Evolutionary conservation across 2,797 vertebrate species (phyloP).

Genomic region (Syngnathus rostellatus): DNA sequence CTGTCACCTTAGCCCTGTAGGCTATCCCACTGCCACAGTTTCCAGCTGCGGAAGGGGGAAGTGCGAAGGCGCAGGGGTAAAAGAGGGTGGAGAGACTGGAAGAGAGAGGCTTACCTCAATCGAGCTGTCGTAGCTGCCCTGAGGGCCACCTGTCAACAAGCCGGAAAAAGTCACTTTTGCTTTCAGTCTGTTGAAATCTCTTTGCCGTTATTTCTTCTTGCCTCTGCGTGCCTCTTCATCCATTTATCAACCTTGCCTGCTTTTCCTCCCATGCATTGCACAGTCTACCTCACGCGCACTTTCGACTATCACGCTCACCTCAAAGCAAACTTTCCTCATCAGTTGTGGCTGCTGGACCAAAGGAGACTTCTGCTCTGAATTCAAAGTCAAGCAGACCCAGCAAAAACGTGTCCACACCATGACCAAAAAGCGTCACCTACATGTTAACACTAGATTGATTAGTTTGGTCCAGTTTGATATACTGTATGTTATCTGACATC

Average conservation of each 20-base stretch:
- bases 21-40: slow-evolving; percentile 54
- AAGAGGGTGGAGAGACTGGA: slow-evolving; percentile 7
- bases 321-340: background rate
- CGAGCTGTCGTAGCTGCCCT: slow-evolving; percentile 62
- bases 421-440: background rate
- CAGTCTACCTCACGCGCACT: slow-evolving; percentile 19
- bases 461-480: background rate
- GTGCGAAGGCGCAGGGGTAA: slow-evolving; percentile 7
- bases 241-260: slow-evolving; percentile 41
- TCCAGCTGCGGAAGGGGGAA: slow-evolving; percentile 43
- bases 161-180: slow-evolving; percentile 52
- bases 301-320: background rate
- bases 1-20: slow-evolving; percentile 61
- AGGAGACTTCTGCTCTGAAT: background rate
- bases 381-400: background rate
- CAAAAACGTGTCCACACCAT: background rate
- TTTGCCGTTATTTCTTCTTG: slow-evolving; percentile 40
- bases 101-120: slow-evolving; percentile 55
- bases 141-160: slow-evolving; percentile 64
- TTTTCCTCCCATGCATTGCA: slow-evolving; percentile 38
- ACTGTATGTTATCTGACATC: background rate
- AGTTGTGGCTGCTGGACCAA: background rate
- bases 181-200: slow-evolving; percentile 33
- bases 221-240: slow-evolving; percentile 38
- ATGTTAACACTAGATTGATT: background rate